Evolutionary conservation across 2,113 vertebrate species (phyloP).

Genomic region (Scomber colias): DNA sequence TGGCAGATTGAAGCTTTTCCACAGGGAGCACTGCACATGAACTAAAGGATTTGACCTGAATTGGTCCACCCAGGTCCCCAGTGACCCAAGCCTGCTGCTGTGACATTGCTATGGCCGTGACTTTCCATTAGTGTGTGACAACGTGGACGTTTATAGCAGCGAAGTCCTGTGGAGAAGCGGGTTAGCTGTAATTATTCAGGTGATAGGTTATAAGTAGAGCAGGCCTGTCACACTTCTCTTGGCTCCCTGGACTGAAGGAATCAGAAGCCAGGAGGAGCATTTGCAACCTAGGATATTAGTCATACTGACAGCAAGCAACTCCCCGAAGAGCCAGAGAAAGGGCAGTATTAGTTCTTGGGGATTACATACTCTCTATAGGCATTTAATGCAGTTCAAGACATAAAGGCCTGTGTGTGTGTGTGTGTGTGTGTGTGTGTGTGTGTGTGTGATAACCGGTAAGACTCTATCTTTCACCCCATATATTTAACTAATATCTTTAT

Average conservation of each 20-base stretch:
- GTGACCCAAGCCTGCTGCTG: conserved; percentile 23
- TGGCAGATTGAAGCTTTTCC: conserved; percentile 1
- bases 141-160: conserved; percentile 51
- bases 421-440: not conserved
- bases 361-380: conserved; percentile 36
- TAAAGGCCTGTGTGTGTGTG: conserved; percentile 19
- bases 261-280: conserved; percentile 12
- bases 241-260: conserved; percentile 38
- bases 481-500: conserved; percentile 31
- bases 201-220: conserved; percentile 37
- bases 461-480: conserved; percentile 31
- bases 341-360: conserved; percentile 29
- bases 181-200: conserved; percentile 74
- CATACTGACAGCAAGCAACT: conserved; percentile 29
- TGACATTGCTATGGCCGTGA: conserved; percentile 17
- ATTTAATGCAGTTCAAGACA: conserved; percentile 34
- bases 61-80: conserved; percentile 38
- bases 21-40: conserved; percentile 7
- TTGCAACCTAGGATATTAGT: conserved; percentile 27
- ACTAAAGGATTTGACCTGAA: conserved; percentile 55
- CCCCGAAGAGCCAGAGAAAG: conserved; percentile 25
- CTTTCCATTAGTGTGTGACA: conserved; percentile 61
- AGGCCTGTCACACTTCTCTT: conserved; percentile 42
- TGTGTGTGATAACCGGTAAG: conserved; percentile 13
- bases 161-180: conserved; percentile 62